Percentiles rank a stretch among this genome's conserved stretches.
Evolutionary conservation across 2,797 vertebrate species (phyloP).

Genomic region (Acrossocheilus fasciatus): DNA sequence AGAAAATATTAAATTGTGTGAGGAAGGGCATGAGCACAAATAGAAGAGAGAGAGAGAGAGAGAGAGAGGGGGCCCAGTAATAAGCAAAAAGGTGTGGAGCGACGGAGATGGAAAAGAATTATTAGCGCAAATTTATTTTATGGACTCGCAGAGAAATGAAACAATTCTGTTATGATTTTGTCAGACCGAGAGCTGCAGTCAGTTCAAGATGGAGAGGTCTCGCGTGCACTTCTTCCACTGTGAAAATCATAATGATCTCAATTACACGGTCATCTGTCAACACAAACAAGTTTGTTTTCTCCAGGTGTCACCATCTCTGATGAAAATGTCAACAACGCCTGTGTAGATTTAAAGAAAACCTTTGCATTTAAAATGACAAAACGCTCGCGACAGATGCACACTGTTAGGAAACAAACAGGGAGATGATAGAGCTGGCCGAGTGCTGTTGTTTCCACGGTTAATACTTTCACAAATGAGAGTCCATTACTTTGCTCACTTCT

Average conservation of each 20-base stretch:
- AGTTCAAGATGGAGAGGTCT: constrained; percentile 44
- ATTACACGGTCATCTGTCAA: constrained; percentile 63
- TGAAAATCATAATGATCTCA: constrained; percentile 63
- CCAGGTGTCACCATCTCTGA: constrained; percentile 55
- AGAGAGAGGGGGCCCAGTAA: constrained; percentile 17
- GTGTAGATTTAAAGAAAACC: constrained; percentile 59
- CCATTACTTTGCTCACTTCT: constrained; percentile 39
- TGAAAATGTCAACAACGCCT: constrained; percentile 56
- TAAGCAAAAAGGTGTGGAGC: constrained; percentile 19
- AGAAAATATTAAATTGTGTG: constrained; percentile 64
- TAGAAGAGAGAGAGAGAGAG: constrained; percentile 17
- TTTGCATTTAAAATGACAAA: constrained; percentile 57
- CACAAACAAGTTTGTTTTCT: constrained; percentile 58
- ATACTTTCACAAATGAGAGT: constrained; percentile 46
- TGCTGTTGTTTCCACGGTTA: background rate
- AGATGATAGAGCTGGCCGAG: constrained; percentile 39
- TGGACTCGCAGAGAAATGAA: constrained; percentile 65
- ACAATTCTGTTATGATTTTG: constrained; percentile 58
- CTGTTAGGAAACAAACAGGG: constrained; percentile 39
- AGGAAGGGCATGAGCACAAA: constrained; percentile 60
- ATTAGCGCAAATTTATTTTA: constrained; percentile 65
- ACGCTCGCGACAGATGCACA: constrained; percentile 34
- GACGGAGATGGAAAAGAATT: constrained; percentile 56
- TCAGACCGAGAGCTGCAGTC: constrained; percentile 51
- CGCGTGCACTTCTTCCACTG: constrained; percentile 33